These are phyloP conservation scores for Zosterops pallidus DNA, from an alignment of 2,113 vertebrate species.

Conservation along the genomic window DNA sequence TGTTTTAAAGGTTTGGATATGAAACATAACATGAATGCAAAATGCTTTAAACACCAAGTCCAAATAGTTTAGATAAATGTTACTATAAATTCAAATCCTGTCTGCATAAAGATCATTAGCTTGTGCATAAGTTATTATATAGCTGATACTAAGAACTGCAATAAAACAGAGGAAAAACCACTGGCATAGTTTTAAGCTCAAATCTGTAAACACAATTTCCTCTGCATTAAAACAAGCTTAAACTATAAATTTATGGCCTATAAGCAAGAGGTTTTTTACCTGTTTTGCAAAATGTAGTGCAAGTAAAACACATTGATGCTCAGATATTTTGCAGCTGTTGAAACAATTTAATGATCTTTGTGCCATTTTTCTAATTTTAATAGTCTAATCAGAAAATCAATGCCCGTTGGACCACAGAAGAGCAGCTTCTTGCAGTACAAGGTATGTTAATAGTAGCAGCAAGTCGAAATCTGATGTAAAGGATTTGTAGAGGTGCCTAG, in stretches of 20 bases:
- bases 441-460: slow-evolving; percentile 79
- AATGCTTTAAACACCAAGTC: not conserved
- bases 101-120: slow-evolving; percentile 20
- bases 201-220: not conserved
- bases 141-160: not conserved
- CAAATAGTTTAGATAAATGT: not conserved
- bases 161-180: not conserved
- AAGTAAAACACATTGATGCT: not conserved
- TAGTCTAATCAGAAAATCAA: slow-evolving; percentile 98
- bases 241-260: not conserved
- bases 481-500: not conserved
- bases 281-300: not conserved
- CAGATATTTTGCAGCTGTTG: not conserved
- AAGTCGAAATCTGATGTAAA: slow-evolving; percentile 14
- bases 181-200: not conserved
- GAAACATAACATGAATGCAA: not conserved
- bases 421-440: slow-evolving; percentile 98
- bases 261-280: not conserved
- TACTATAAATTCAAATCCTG: not conserved
- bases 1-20: not conserved
- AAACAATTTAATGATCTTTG: slow-evolving; percentile 64
- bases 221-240: not conserved
- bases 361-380: slow-evolving; percentile 77
- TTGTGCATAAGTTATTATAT: not conserved
- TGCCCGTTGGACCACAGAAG: slow-evolving; percentile 98